Percentiles rank a stretch among this genome's conserved stretches.
These are phyloP conservation scores for Pogonomyrmex barbatus DNA, from an alignment of 1,140 invertebrate species.

Conservation along the genomic window DNA sequence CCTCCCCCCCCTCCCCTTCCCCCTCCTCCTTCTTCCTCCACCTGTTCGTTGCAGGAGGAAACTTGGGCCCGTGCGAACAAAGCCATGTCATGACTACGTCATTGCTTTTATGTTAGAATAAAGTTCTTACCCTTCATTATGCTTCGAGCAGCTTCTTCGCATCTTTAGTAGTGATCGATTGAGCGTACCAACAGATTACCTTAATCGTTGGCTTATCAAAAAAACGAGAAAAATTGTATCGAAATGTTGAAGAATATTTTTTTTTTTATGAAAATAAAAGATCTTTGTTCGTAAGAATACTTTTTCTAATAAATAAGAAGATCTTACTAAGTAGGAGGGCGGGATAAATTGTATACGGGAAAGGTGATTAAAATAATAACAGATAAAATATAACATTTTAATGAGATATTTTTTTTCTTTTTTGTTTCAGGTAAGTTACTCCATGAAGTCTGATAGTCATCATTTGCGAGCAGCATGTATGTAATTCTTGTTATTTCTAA, in stretches of 20 bases:
- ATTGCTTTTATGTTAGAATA: constrained; percentile 52
- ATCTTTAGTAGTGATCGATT: constrained; percentile 35
- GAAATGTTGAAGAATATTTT: background rate
- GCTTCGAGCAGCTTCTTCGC: constrained; percentile 17
- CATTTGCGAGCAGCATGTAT: no score
- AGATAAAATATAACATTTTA: background rate
- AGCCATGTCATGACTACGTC: constrained; percentile 58
- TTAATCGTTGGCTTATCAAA: background rate
- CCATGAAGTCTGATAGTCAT: background rate
- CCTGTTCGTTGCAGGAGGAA: constrained; percentile 28
- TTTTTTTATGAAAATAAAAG: no score
- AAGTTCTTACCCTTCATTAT: constrained; percentile 59
- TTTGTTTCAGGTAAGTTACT: constrained; percentile 69
- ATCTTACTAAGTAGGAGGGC: no score
- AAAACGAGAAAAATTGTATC: background rate
- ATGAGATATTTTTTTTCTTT: constrained; percentile 24
- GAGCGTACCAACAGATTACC: constrained; percentile 18
- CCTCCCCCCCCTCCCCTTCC: background rate
- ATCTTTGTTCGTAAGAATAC: no score
- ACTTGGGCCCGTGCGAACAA: constrained; percentile 55
- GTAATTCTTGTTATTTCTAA: constrained; percentile 50
- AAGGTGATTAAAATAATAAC: constrained; percentile 9
- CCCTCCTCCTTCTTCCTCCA: no score
- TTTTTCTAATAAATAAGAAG: no score
- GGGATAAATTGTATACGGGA: background rate